Percentiles rank a stretch among this genome's conserved stretches.
These are phyloP conservation scores for Tauraco hartlaubi DNA, from an alignment of 2,797 vertebrate species.

Conservation along the genomic window DNA sequence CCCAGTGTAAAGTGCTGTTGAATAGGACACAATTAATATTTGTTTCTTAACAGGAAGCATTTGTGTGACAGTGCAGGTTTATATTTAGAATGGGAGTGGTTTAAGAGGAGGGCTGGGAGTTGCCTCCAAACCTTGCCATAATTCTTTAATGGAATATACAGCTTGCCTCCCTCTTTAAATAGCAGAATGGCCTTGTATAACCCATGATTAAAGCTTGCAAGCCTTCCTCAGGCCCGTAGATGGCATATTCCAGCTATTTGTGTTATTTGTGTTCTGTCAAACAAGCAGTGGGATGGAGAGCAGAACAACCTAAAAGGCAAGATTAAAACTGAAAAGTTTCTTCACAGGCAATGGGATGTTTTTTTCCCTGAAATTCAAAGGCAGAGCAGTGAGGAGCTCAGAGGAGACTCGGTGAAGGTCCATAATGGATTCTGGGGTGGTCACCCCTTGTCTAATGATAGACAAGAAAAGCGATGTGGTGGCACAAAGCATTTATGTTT, in stretches of 20 bases:
- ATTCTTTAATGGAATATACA: constrained; percentile 32
- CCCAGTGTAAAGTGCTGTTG: not conserved
- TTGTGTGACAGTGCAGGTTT: not conserved
- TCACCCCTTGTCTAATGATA: not conserved
- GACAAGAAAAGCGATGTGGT: not conserved
- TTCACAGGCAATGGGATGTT: not conserved
- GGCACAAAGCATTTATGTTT: not conserved
- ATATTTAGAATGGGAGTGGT: constrained; percentile 21
- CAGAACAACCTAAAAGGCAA: not conserved
- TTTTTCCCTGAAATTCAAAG: not conserved
- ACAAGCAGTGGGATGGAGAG: not conserved
- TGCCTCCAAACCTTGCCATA: not conserved
- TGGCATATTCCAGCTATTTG: constrained; percentile 66
- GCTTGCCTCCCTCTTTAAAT: not conserved
- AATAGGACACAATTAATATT: not conserved
- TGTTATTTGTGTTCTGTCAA: constrained; percentile 33
- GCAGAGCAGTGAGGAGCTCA: not conserved
- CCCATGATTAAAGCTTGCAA: constrained; percentile 23
- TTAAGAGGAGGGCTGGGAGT: not conserved
- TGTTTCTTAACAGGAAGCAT: not conserved
- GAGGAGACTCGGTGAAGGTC: not conserved
- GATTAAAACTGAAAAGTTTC: not conserved
- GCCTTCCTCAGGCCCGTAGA: constrained; percentile 62
- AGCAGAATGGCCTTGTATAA: not conserved
- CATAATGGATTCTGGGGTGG: not conserved